phyloP scores from a whole-genome alignment of 1,140 invertebrate species.

The Heliconius melpomene region DNA sequence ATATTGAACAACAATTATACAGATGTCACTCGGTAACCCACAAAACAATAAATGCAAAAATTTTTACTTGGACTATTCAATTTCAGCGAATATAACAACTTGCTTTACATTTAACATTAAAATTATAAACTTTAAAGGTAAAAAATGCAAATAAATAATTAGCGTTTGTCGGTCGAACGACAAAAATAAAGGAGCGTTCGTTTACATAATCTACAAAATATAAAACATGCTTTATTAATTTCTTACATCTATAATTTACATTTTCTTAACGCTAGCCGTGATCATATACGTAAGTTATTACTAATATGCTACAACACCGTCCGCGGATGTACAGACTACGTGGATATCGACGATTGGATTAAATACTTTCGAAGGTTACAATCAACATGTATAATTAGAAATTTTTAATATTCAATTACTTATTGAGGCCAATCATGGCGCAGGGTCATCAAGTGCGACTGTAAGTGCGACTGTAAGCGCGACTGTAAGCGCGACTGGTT shows the following conservation, averaged over 20 bases:
- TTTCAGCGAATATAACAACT: conserved; percentile 70
- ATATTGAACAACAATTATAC: background rate
- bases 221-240: conserved; percentile 78
- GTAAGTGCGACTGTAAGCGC: too few species aligned
- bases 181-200: conserved; percentile 70
- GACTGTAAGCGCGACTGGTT: too few species aligned
- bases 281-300: conserved; percentile 65
- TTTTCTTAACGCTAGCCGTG: conserved; percentile 65
- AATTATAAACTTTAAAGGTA: conserved; percentile 77
- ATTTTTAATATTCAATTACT: conserved; percentile 12
- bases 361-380: conserved; percentile 25
- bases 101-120: conserved; percentile 68
- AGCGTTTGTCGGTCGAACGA: conserved; percentile 62
- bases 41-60: conserved; percentile 40
- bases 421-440: background rate
- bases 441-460: too few species aligned
- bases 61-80: conserved; percentile 40
- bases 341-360: conserved; percentile 36
- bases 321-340: conserved; percentile 49
- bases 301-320: conserved; percentile 63
- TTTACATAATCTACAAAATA: conserved; percentile 78
- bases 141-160: conserved; percentile 81
- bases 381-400: background rate
- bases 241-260: conserved; percentile 77
- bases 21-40: conserved; percentile 34